These are phyloP conservation scores for Phylloscopus trochiloides DNA, from an alignment of 2,113 vertebrate species.

Conservation along the genomic window DNA sequence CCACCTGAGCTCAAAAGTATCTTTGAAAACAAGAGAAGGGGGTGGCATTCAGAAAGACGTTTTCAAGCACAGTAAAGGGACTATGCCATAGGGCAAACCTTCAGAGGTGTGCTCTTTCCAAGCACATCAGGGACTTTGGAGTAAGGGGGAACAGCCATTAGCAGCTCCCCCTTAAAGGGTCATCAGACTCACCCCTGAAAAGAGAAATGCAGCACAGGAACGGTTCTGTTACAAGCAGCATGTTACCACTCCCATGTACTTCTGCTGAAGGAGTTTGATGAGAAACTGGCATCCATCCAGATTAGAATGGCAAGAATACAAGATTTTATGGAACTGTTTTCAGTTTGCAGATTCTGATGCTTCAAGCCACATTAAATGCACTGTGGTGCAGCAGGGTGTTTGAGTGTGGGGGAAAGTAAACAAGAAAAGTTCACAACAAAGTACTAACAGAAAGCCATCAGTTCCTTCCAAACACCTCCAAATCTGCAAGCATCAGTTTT, in stretches of 20 bases:
- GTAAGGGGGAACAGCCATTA: accelerated
- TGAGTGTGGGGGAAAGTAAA: accelerated
- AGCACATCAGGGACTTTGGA: background rate
- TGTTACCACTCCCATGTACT: accelerated
- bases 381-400: background rate
- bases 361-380: background rate
- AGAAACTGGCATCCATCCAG: accelerated
- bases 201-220: accelerated
- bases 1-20: background rate
- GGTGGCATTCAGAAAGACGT: background rate
- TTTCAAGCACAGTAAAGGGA: background rate
- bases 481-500: accelerated
- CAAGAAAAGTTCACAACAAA: background rate
- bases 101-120: background rate
- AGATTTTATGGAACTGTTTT: too few species aligned
- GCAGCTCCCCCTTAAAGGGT: too few species aligned
- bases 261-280: background rate
- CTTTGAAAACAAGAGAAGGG: background rate
- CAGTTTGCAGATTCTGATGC: background rate
- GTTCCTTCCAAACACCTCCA: background rate
- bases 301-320: background rate
- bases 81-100: background rate
- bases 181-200: background rate
- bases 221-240: accelerated
- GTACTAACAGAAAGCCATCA: background rate